A percentile compares a stretch with the other conserved stretches of the same genome.
Evolutionary conservation across 37 sponge, comb jelly and placozoan species (phyloP).

Genomic region (Haliclona indistincta): DNA sequence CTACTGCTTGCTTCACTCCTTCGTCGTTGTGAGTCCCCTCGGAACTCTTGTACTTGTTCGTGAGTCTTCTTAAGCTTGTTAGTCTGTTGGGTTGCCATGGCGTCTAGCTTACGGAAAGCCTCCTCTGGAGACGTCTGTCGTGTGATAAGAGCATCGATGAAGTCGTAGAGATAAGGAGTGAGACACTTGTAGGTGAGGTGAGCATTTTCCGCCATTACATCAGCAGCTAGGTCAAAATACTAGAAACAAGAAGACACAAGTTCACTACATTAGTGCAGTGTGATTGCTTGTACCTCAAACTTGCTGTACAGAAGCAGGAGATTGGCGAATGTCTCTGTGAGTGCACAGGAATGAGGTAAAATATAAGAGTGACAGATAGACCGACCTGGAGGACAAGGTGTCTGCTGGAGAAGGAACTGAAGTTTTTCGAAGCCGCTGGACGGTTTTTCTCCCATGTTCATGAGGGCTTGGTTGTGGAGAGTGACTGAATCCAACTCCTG

Average conservation of each 20-base stretch:
- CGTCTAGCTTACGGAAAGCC: conserved; percentile 94
- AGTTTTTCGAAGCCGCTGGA: conserved; percentile 98
- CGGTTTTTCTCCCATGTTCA: conserved; percentile 92
- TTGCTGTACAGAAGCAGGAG: conserved; percentile 94
- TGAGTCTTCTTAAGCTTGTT: conserved; percentile 88
- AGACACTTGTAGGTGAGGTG: conserved; percentile 91
- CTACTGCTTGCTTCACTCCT: conserved; percentile 85
- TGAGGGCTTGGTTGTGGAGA: conserved; percentile 96
- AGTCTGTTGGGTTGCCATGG: conserved; percentile 81
- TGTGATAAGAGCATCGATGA: conserved; percentile 87
- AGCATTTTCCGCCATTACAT: conserved; percentile 96
- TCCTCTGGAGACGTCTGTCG: conserved; percentile 92
- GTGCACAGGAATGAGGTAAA: too few species aligned
- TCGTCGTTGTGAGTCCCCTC: conserved; percentile 90
- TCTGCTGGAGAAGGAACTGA: conserved; percentile 97
- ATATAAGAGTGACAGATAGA: conserved; percentile 17
- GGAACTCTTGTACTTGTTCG: conserved; percentile 91
- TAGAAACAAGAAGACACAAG: not conserved
- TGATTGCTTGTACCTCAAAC: conserved; percentile 59
- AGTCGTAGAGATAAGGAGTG: conserved; percentile 84
- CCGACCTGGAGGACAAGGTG: conserved; percentile 84
- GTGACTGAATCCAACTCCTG: conserved; percentile 95
- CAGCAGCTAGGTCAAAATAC: conserved; percentile 96
- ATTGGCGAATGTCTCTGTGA: conserved; percentile 95
- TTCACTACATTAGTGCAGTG: not conserved